A percentile compares a stretch with the other conserved stretches of the same genome.
These are phyloP conservation scores for Turritopsis rubra DNA, from an alignment of 30 jellyfish, hydroid and myxozoan species.

Conservation along the genomic window DNA sequence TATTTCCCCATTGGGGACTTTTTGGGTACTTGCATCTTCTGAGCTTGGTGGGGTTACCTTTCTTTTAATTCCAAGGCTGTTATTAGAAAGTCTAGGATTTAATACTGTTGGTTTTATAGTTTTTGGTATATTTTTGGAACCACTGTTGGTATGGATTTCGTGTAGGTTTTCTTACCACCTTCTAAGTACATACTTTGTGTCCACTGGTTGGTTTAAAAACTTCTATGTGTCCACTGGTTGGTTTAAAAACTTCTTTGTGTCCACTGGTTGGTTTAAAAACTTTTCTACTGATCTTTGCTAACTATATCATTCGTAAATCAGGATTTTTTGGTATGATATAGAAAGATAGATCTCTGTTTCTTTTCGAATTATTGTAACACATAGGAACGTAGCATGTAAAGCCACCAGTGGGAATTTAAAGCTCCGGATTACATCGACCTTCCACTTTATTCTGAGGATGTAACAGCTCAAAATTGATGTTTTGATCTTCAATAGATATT, in stretches of 20 bases:
- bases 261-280: conserved; percentile 19
- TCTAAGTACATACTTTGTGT: conserved; percentile 21
- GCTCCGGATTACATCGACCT: neutral
- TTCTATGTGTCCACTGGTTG: too few relatives aligned
- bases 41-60: too few relatives aligned
- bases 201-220: too few relatives aligned
- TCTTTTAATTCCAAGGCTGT: neutral
- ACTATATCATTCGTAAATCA: conserved; percentile 14
- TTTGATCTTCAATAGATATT: neutral
- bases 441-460: neutral
- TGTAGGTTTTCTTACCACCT: conserved; percentile 1
- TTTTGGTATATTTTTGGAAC: too few relatives aligned
- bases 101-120: neutral
- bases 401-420: neutral
- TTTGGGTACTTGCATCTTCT: too few relatives aligned
- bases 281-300: conserved; percentile 27
- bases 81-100: neutral
- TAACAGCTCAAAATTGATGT: neutral
- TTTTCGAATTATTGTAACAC: neutral
- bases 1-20: neutral
- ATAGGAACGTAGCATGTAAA: neutral
- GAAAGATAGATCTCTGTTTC: neutral
- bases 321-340: conserved; percentile 15
- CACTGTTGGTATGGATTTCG: conserved; percentile 23
- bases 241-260: too few relatives aligned